Conservation (phyloP, 2,113 vertebrate genomes). For the Condylura cristata region DNA sequence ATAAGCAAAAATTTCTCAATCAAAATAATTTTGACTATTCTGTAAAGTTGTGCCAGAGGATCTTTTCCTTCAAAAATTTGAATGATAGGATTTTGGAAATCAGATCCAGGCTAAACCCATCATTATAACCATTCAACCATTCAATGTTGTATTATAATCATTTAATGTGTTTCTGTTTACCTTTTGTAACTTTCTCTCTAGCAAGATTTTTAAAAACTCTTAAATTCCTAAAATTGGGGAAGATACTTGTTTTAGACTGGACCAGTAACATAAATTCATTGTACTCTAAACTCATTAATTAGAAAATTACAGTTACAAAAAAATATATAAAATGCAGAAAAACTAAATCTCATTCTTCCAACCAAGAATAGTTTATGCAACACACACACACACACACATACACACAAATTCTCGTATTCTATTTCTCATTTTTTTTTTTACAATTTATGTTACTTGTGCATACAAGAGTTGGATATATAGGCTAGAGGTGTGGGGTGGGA, state of each 20-base stretch:
- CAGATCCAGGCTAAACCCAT: not conserved
- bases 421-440: too few relatives aligned
- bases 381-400: too few relatives aligned
- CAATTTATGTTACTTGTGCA: too few relatives aligned
- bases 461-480: too few relatives aligned
- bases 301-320: not conserved
- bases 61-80: slow-evolving; percentile 1
- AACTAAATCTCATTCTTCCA: not conserved
- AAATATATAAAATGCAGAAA: slow-evolving; percentile 13
- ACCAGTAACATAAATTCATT: not conserved
- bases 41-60: not conserved
- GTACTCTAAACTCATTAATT: not conserved
- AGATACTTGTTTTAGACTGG: not conserved
- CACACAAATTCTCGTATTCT: too few relatives aligned
- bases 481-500: too few relatives aligned
- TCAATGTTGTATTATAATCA: not conserved
- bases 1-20: not conserved
- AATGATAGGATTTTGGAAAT: not conserved
- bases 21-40: slow-evolving; percentile 22
- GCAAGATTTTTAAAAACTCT: not conserved
- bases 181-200: not conserved
- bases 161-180: not conserved
- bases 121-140: not conserved
- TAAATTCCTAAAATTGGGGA: not conserved
- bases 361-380: not conserved